These are phyloP conservation scores for Drosophila nasuta DNA, from an alignment of 1,140 invertebrate species.

Conservation along the genomic window DNA sequence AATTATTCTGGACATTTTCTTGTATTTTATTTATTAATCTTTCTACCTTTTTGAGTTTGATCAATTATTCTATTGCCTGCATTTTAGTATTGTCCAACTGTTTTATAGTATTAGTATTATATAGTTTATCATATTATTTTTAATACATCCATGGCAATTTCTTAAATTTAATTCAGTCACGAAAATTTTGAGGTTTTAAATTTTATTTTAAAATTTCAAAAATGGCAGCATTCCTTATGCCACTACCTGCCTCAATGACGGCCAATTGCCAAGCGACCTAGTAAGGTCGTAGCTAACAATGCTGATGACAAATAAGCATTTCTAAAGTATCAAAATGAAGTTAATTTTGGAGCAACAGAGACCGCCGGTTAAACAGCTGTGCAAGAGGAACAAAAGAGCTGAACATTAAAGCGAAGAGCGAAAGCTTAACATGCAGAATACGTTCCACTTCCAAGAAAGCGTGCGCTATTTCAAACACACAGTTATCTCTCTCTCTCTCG, in stretches of 20 bases:
- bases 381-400: neutral
- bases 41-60: too few relatives aligned
- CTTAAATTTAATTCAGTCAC: too few relatives aligned
- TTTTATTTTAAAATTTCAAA: neutral
- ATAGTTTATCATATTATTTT: too few relatives aligned
- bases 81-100: too few relatives aligned
- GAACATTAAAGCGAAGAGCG: conserved; percentile 42
- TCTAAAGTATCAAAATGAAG: conserved; percentile 39
- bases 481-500: neutral
- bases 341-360: conserved; percentile 42
- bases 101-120: too few relatives aligned
- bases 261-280: neutral
- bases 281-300: conserved; percentile 15
- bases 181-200: neutral
- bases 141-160: too few relatives aligned
- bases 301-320: conserved; percentile 7
- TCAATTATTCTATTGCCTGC: too few relatives aligned
- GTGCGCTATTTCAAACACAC: neutral
- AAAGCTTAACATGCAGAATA: conserved; percentile 29
- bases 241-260: conserved; percentile 63
- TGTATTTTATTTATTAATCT: too few relatives aligned
- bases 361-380: conserved; percentile 59
- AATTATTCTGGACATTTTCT: too few relatives aligned
- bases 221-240: neutral
- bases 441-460: conserved; percentile 66